Base-by-base conservation (phyloP, 2,888 invertebrate species). In the Sesamia inferens region DNA sequence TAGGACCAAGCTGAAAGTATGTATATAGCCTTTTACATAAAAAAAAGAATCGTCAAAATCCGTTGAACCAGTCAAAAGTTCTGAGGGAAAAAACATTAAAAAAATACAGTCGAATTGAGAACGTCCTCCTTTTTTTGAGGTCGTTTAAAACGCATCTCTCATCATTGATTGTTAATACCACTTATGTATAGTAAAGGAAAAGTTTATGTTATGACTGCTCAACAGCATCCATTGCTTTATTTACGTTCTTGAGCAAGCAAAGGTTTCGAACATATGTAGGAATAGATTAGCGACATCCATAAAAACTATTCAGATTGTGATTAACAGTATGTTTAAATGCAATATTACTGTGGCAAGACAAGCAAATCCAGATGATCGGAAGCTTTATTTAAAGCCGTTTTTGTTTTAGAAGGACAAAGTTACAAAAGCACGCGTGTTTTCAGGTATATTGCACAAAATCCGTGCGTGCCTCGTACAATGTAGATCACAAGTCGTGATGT, bases 401-500 rank as follows among this genome's bases (percentile, higher is more conserved):
- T 54, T 54, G 5, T 44, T 24, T 19, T 31, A 75, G 10, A 16
- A 63, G 24, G 19, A 48, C 62, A 7, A 31, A 5, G 31, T 78
- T 67, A 61, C 68, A 58, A 48, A 72, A 78, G 31, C 59, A 74
- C 14, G 59, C 64, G 68, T 83, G 75, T 39, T 42, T 24, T 24
- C n/a, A 61, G 14, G 24, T 55, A 74, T 42, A 71, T 55, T 67
- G 59, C 69, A 54, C 68, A 31, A 83, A 62, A 42, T 44, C 68
- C 55, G 80, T 81, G 84, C 81, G 81, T 80, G 68, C 22, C 55
- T 19, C 31, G 14, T 59, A 62, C 69, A 76, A 72, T 62, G 55
- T 72, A 73, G 66, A 76, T 31, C 76, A 55, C 61, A 22, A 76
- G 71, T 80, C 85, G 87, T 85, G 85, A 80, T 63, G 64, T 68